Base-by-base conservation (phyloP, 2,888 invertebrate genomes). In the Acanthopleura granulata region DNA sequence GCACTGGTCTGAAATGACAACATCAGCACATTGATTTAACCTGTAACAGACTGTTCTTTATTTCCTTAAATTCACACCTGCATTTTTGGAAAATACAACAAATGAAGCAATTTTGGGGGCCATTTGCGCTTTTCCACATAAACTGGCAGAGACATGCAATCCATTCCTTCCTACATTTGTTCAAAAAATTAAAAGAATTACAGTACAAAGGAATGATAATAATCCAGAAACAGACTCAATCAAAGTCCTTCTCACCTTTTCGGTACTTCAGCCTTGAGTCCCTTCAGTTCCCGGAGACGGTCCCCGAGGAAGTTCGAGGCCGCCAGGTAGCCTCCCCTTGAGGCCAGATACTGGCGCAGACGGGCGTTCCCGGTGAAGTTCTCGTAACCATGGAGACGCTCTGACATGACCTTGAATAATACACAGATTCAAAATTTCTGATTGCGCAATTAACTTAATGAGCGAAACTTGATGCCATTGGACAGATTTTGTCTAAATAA, bases 241-340 rank as follows among this genome's bases (percentile, higher is more conserved):
- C 40, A 40, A 40, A 40, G 40, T 9, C 40, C 9, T 40, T 40
- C 66, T 66, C 25, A 27, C 57, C 25, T 18, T 27, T 66, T 22
- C 6, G 66, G 66, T 3, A 16, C 16, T 22, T 22, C 66, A 6
- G 16, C 66, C 66, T 66, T 80, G 4, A 77, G 73, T 11, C 89
- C 89, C 75, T 82, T 83, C 69, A 89, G 82, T 76, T 89, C 89
- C 0, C 87, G 83, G 81, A 89, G 83, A 66, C 89, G 81, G 27
- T 76, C 79, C 62, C 76, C 81, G 40, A 88, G 82, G 76, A 85
- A 84, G 79, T 89, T 86, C 66, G 83, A 83, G 16, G 83, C 79
- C 49, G 86, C 82, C 62, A 83, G 62, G 76, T 82, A 84, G 30
- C 88, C 88, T 62, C 89, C 89, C 74, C 84, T 84, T 1, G 85